Base-by-base conservation (phyloP, 2,113 vertebrate species). In the Tetraodon nigroviridis region DNA sequence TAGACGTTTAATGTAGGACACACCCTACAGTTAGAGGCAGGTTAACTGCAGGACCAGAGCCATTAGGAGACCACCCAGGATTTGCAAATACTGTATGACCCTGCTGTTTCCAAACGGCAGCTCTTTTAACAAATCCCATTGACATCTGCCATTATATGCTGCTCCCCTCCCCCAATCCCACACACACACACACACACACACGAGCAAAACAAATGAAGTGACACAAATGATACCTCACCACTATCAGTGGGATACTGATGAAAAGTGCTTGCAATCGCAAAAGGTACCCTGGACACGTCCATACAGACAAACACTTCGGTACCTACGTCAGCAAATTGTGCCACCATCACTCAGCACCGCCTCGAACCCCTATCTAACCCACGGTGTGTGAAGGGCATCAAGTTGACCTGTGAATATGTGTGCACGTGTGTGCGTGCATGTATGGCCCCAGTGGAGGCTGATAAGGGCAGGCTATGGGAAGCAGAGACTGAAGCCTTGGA, bases 1-100 rank as follows among this genome's bases (percentile, higher is more conserved):
- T 88, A 88, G 87, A 86, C 82, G 64, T 87, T 88, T 86, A 87
- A 87, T 88, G 85, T 88, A 88, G 87, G 87, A 88, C 87, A 88
- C 87, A 87, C 85, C 87, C 87, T 87, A 87, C 87, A 86, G 87
- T 87, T 87, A 88, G 84, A 87, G 85, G 87, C 87, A 88, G 87
- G 87, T 88, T 88, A 87, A 86, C 83, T 84, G 85, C 82, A 82
- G 76, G 84, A 89, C 87, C 82, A 85, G 82, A 79, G 81, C 84
- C 84, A 89, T 87, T 87, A 88, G 82, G 82, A 86, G 87, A 86
- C 87, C 87, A 89, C 87, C 87, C 87, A 89, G 83, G 80, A 84
- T 86, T 84, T 80, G 67, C 84, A 85, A 85, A 86, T 83, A 80
- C 32, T 37, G 32, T 37, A 37, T 81, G 84, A 79, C 73, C 70